Percentiles rank a stretch among this genome's conserved stretches.
phyloP scores from a whole-genome alignment of 1,140 invertebrate species.

The Drosophila subpulchrella region DNA sequence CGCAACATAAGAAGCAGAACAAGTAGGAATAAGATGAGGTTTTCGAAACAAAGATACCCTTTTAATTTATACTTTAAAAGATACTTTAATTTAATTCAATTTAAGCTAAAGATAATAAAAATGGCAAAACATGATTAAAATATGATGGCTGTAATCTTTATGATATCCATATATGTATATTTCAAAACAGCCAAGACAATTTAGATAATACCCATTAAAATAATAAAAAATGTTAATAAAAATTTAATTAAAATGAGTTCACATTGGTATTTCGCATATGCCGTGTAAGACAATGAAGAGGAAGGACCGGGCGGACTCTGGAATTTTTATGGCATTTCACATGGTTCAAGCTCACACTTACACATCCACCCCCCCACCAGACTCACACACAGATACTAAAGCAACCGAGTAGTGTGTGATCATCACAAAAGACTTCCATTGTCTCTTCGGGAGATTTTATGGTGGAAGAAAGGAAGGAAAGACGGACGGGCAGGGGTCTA shows the following conservation, averaged over 20 bases:
- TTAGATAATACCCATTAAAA: no score
- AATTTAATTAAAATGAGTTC: background rate
- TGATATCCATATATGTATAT: no score
- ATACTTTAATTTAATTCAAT: no score
- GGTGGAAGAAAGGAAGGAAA: slow-evolving; percentile 6
- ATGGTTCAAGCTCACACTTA: slow-evolving; percentile 58
- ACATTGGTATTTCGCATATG: background rate
- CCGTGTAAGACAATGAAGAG: background rate
- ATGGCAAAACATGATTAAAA: no score
- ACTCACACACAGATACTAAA: slow-evolving; percentile 14
- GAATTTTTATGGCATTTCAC: slow-evolving; percentile 78
- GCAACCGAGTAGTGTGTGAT: slow-evolving; percentile 10
- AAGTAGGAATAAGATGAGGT: background rate
- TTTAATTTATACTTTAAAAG: background rate
- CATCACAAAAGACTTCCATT: slow-evolving; percentile 61
- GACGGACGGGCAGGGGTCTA: background rate
- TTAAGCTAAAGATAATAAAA: no score
- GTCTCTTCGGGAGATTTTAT: slow-evolving; percentile 38
- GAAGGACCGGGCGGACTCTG: slow-evolving; percentile 21
- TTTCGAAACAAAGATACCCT: slow-evolving; percentile 9
- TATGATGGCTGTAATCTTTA: no score
- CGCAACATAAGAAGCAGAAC: slow-evolving; percentile 32
- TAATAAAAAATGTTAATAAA: no score
- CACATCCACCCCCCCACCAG: slow-evolving; percentile 36
- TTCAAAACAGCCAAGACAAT: no score